Evolutionary conservation across 2,797 vertebrate genomes (phyloP).

Genomic region (Chromis chromis): DNA sequence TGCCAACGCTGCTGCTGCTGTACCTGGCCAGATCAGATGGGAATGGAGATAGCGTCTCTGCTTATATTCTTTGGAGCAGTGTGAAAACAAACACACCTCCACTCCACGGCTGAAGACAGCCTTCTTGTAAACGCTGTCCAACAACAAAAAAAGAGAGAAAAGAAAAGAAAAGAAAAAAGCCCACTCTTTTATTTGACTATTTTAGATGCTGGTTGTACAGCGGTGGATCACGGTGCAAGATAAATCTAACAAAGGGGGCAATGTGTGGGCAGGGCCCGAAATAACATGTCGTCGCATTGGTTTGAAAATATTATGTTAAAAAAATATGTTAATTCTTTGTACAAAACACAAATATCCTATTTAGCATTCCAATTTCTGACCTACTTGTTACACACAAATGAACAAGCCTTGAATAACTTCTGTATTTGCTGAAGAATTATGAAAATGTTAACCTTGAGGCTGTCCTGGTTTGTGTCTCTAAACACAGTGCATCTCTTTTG

Average conservation of each 20-base stretch:
- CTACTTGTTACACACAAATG: slow-evolving; percentile 67
- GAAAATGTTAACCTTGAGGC: slow-evolving; percentile 52
- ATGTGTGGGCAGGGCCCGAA: slow-evolving; percentile 54
- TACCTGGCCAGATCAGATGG: slow-evolving; percentile 79
- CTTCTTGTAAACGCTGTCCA: slow-evolving; percentile 58
- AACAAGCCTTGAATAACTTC: slow-evolving; percentile 51
- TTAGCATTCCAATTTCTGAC: slow-evolving; percentile 58
- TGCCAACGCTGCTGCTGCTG: slow-evolving; percentile 67
- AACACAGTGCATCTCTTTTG: slow-evolving; percentile 20
- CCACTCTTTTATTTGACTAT: slow-evolving; percentile 51
- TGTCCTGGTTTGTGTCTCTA: slow-evolving; percentile 49
- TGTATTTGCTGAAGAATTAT: slow-evolving; percentile 45
- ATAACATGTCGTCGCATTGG: slow-evolving; percentile 46
- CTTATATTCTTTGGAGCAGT: slow-evolving; percentile 70
- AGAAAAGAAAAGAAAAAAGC: background rate
- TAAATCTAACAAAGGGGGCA: slow-evolving; percentile 52
- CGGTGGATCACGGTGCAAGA: slow-evolving; percentile 41
- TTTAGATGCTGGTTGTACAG: slow-evolving; percentile 54
- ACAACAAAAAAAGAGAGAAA: background rate
- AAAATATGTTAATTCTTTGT: slow-evolving; percentile 64
- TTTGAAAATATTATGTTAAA: slow-evolving; percentile 64
- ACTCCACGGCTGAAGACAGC: slow-evolving; percentile 64
- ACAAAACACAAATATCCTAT: slow-evolving; percentile 48
- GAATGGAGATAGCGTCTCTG: slow-evolving; percentile 76
- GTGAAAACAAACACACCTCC: slow-evolving; percentile 83